These are phyloP conservation scores for Drosophila pectinifera DNA, from an alignment of 1,140 invertebrate species.

Conservation along the genomic window DNA sequence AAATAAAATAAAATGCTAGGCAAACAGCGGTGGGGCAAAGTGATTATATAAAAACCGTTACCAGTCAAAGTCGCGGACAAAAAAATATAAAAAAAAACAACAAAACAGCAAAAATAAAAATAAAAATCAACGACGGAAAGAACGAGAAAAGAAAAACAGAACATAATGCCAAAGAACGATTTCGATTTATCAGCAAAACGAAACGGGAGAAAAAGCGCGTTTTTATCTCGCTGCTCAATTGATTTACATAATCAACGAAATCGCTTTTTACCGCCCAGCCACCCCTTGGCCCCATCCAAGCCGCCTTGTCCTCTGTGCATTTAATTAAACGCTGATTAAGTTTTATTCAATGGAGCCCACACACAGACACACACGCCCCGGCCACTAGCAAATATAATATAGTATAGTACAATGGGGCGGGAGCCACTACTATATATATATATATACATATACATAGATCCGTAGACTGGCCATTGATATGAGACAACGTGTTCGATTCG, in stretches of 20 bases:
- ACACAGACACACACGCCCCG: conserved; percentile 7
- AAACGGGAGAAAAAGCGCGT: conserved; percentile 30
- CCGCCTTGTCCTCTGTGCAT: conserved; percentile 62
- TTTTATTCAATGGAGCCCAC: conserved; percentile 75
- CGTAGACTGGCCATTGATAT: conserved; percentile 76
- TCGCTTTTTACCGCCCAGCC: conserved; percentile 46
- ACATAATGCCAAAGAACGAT: conserved; percentile 72
- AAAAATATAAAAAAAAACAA: conserved; percentile 41
- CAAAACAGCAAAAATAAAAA: conserved; percentile 32
- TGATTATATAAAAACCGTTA: conserved; percentile 64
- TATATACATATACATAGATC: conserved; percentile 32
- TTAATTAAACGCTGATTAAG: conserved; percentile 82
- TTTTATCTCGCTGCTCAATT: conserved; percentile 76
- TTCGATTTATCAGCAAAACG: conserved; percentile 75
- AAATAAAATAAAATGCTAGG: conserved; percentile 56
- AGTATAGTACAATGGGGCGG: conserved; percentile 31
- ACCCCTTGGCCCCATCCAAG: not conserved
- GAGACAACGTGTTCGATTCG: conserved; percentile 58
- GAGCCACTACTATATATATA: conserved; percentile 4
- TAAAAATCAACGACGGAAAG: conserved; percentile 20
- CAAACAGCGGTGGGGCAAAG: conserved; percentile 51
- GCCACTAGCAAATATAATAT: conserved; percentile 20
- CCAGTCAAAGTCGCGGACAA: conserved; percentile 43
- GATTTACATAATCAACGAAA: conserved; percentile 81
- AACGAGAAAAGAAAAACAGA: conserved; percentile 46